phyloP scores from a whole-genome alignment of 64 coral and sea anemone genomes.

The Porites australiensis region DNA sequence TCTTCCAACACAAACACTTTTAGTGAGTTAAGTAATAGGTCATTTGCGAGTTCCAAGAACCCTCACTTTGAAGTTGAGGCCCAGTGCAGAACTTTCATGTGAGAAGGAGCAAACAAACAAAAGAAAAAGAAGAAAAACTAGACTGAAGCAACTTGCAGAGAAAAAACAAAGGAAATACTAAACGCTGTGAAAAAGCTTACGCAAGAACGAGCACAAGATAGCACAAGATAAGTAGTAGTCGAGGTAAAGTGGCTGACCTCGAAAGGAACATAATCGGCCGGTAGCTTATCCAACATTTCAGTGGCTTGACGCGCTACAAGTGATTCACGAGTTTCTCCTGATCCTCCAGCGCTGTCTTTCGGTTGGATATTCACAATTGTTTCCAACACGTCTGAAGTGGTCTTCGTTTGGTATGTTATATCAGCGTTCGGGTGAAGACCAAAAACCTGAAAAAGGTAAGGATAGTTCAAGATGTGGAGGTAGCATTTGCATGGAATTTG shows the following conservation, averaged over 20 bases:
- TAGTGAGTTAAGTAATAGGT: too few species aligned
- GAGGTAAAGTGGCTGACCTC: conserved; percentile 53
- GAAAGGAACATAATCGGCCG: conserved; percentile 83
- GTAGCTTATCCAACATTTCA: conserved; percentile 98
- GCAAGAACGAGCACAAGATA: too few species aligned
- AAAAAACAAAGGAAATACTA: too few species aligned
- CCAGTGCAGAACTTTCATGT: too few species aligned
- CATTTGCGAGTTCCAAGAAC: too few species aligned
- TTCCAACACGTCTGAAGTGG: conserved; percentile 92
- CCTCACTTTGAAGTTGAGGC: too few species aligned
- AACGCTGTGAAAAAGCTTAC: too few species aligned
- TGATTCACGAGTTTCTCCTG: conserved; percentile 92
- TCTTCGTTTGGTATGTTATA: conserved; percentile 99
- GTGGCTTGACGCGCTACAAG: conserved; percentile 90
- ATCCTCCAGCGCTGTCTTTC: conserved; percentile 94
- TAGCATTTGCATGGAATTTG: not conserved
- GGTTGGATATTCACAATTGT: conserved; percentile 99
- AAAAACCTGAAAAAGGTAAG: conserved; percentile 69
- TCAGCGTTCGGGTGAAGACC: conserved; percentile 96
- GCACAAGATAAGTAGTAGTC: too few species aligned
- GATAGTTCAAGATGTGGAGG: not conserved
- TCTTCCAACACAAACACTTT: too few species aligned
- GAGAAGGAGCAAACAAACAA: too few species aligned
- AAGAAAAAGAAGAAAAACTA: too few species aligned
- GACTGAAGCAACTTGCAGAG: too few species aligned